Base-by-base conservation (phyloP, 2,888 invertebrate species). In the Nemurella pictetii region DNA sequence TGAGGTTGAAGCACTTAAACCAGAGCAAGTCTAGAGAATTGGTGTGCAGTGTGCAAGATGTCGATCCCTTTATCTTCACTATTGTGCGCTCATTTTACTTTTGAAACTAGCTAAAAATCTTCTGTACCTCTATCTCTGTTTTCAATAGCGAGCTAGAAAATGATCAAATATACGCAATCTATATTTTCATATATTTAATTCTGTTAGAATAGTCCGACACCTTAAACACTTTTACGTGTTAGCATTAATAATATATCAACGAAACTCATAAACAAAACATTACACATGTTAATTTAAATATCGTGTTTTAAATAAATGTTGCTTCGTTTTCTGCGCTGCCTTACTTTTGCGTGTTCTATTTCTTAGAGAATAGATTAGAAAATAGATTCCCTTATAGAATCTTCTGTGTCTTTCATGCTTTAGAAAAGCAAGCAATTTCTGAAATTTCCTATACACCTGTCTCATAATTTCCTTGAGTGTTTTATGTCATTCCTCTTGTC, bases 221-320 rank as follows among this genome's bases (percentile, higher is more conserved):
- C 55, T 20, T 55, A 20, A 55, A 55, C 55, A 55, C 55, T 7
- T 55, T 55, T 20, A 55, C 15, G 55, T 20, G 12, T 20, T 55
- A 55, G 55, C 2, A 55, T 20, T 55, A 55, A 55, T 12, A n/a
- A n/a, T n/a, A n/a, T n/a, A 55, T 55, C 12, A 55, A 55, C 9
- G 55, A 55, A 55, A 55, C 55, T 15, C 9, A 15, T 55, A 55
- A 55, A 55, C 3, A 55, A 55, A 55, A 55, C 55, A 55, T 12
- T 55, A 55, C 55, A 55, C n/a, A 55, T 55, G 55, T 55, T 55
- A 55, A 55, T 55, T 55, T 7, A 55, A 55, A 55, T 55, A 55
- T 20, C 20, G 55, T 55, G 55, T 55, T 2, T 20, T 55, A 86
- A 86, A 86, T 83, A 86, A 86, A 86, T 84, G 83, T 84, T 82